Percentiles rank a stretch among this genome's conserved stretches.
Evolutionary conservation across 2,888 invertebrate species (phyloP).

Genomic region (Volucella bombylans): DNA sequence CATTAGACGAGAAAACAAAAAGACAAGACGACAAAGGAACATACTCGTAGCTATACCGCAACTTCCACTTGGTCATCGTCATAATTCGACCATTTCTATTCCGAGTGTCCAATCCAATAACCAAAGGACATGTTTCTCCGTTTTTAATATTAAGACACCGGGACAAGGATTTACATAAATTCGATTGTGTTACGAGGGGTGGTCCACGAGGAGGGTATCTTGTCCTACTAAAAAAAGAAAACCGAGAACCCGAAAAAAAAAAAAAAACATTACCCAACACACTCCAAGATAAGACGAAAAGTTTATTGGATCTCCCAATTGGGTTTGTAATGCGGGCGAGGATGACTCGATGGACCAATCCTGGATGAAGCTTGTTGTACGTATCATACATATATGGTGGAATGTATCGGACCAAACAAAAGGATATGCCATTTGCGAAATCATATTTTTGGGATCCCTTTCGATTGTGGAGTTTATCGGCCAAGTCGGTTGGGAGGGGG

Average conservation of each 20-base stretch:
- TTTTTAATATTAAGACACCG: conserved; percentile 74
- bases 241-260: not conserved
- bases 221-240: conserved; percentile 34
- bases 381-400: not conserved
- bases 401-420: conserved; percentile 27
- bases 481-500: not conserved
- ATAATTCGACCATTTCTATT: conserved; percentile 78
- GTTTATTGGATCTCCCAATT: conserved; percentile 68
- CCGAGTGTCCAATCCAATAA: conserved; percentile 77
- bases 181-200: conserved; percentile 63
- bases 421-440: conserved; percentile 71
- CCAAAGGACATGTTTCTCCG: conserved; percentile 75
- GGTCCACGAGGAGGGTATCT: not conserved
- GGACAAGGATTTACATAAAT: conserved; percentile 73
- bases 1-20: too few species aligned
- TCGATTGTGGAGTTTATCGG: conserved; percentile 49
- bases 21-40: not conserved
- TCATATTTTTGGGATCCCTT: conserved; percentile 72
- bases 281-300: conserved; percentile 69
- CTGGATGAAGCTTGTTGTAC: not conserved
- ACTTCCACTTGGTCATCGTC: conserved; percentile 74
- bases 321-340: conserved; percentile 45
- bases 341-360: conserved; percentile 58
- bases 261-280: conserved; percentile 39
- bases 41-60: conserved; percentile 2